Evolutionary conservation across 1,140 invertebrate species (phyloP), one percentile per base, ranked within the genome.

Genomic region (Sarcophaga bullata): DNA sequence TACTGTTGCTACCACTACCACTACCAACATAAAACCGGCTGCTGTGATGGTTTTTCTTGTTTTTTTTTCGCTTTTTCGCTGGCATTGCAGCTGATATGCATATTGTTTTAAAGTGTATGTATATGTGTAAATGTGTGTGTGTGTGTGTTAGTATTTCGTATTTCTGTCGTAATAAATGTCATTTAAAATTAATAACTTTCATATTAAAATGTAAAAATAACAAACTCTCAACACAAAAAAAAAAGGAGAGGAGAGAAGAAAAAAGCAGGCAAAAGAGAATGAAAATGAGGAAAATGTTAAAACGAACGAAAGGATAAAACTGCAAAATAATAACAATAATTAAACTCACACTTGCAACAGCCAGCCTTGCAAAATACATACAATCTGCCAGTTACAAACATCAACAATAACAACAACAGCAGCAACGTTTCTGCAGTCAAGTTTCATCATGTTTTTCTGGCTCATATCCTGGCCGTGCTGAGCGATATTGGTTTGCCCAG

Each of bases 181-280:
- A 68, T 68, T 68, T 68, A 68, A 68, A 68, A 68, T 68, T 68
- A 68, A 68, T 68, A 68, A 68, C 62, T 68, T 68, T 68, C 17
- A 68, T 68, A 68, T 68, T 68, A 19, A 68, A 68, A 68, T 68
- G 17, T 68, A 68, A 19, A 68, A 68, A 58, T 58, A 68, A 68
- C 62, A 68, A 68, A 68, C 19, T 58, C 19, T 58, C 15, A n/a
- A n/a, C n/a, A 58, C 6, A 58, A 15, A 15, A 7, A 58, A 15
- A 58, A 15, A 58, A 15, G 15, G 54, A 15, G 7, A 58, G n/a
- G 9, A 68, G n/a, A 37, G 25, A 37, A 4, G 25, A 37, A 37
- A 37, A 37, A 37, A n/a, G n/a, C 4, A 37, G 1, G 25, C 25
- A 37, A 37, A 37, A 37, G 25, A 37, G 25, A 37, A 2, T 37